Evolutionary conservation across 2,113 vertebrate species (phyloP).

Genomic region (Nibea coibor): DNA sequence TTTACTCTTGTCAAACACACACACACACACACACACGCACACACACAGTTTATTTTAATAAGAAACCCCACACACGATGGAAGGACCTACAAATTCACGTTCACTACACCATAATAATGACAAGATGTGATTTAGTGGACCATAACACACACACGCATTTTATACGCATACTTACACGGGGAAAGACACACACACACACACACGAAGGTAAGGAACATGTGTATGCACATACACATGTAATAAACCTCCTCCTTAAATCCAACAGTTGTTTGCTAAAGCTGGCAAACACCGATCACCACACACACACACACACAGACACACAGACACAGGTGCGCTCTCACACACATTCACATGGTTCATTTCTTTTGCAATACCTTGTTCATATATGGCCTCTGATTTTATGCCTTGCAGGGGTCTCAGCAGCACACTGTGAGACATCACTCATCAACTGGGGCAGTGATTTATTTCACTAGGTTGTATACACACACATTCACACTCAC

Average conservation of each 20-base stretch:
- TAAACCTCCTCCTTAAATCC: neutral
- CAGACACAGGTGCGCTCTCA: neutral
- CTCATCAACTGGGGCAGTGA: constrained; percentile 19
- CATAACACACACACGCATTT: neutral
- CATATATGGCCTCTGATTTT: constrained; percentile 28
- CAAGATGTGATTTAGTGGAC: constrained; percentile 20
- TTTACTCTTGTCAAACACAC: constrained; percentile 25
- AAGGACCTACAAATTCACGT: constrained; percentile 1
- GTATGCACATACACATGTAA: neutral
- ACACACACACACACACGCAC: constrained; percentile 14
- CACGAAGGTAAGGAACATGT: neutral
- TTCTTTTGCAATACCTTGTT: constrained; percentile 25
- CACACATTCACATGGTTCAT: constrained; percentile 5
- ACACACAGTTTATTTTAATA: neutral
- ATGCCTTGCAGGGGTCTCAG: constrained; percentile 24
- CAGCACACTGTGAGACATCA: constrained; percentile 4
- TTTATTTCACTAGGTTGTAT: neutral
- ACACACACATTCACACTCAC: neutral
- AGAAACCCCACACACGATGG: neutral
- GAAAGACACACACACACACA: neutral
- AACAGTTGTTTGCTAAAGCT: neutral
- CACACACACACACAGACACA: neutral
- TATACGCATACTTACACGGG: neutral
- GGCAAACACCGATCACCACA: neutral
- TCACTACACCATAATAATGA: constrained; percentile 8